A percentile compares a stretch with the other conserved stretches of the same genome.
These are phyloP conservation scores for Malacosoma neustria DNA, from an alignment of 2,888 invertebrate genomes.

Conservation along the genomic window DNA sequence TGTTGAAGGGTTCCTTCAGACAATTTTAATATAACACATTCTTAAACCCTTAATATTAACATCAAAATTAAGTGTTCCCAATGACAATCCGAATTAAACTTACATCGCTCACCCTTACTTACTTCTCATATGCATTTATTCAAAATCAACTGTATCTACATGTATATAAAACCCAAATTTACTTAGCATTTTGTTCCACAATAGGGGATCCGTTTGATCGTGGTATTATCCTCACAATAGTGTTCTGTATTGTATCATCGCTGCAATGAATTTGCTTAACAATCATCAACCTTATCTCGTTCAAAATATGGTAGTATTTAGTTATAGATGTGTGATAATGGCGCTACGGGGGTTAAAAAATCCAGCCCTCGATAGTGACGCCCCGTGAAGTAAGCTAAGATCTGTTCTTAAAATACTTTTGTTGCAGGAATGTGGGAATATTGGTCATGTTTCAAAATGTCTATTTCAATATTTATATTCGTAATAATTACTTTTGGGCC, in stretches of 20 bases:
- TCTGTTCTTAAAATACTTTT: slow-evolving; percentile 57
- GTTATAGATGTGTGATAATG: slow-evolving; percentile 33
- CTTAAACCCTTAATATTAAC: slow-evolving; percentile 29
- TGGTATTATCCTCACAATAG: slow-evolving; percentile 69
- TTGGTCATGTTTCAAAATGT: too few species aligned
- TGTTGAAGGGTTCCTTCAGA: slow-evolving; percentile 17
- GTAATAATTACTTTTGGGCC: too few species aligned
- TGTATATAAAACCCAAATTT: slow-evolving; percentile 19
- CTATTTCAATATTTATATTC: too few species aligned
- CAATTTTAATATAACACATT: slow-evolving; percentile 21
- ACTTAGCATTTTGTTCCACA: slow-evolving; percentile 4
- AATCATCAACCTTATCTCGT: slow-evolving; percentile 27
- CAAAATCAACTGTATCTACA: slow-evolving; percentile 20
- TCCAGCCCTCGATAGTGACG: slow-evolving; percentile 65
- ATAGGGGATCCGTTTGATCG: slow-evolving; percentile 64
- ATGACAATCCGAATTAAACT: slow-evolving; percentile 69
- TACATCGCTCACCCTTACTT: slow-evolving; percentile 61
- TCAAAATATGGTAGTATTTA: slow-evolving; percentile 32
- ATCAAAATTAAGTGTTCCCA: slow-evolving; percentile 62
- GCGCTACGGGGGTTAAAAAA: slow-evolving; percentile 64
- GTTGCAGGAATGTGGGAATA: slow-evolving; percentile 22
- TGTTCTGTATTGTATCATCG: slow-evolving; percentile 63
- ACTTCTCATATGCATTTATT: slow-evolving; percentile 15
- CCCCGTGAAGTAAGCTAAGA: slow-evolving; percentile 72
- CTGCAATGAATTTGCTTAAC: slow-evolving; percentile 38